These are phyloP conservation scores for Silurus lanzhouensis DNA, from an alignment of 2,797 vertebrate genomes.

Conservation along the genomic window DNA sequence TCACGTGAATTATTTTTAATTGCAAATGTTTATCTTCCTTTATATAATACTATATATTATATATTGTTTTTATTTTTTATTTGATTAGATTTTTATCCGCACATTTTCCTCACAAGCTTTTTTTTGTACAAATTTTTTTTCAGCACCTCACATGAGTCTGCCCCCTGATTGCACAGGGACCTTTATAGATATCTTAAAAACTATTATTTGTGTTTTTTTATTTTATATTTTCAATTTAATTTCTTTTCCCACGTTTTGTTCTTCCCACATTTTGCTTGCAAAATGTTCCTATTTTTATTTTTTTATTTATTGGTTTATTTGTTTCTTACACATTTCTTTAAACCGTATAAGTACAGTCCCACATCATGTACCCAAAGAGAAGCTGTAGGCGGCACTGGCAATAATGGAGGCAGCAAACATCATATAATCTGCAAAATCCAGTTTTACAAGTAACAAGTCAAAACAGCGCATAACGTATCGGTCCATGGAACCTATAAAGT, in stretches of 20 bases:
- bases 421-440: background rate
- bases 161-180: too few relatives aligned
- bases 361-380: background rate
- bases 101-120: too few relatives aligned
- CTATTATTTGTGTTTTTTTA: background rate
- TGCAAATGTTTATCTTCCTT: too few relatives aligned
- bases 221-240: background rate
- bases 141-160: too few relatives aligned
- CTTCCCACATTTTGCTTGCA: background rate
- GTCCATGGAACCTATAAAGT: background rate
- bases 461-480: background rate
- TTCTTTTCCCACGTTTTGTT: background rate
- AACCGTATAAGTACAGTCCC: background rate
- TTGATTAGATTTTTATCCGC: too few relatives aligned
- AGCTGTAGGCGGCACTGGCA: background rate
- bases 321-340: background rate
- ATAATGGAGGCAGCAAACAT: constrained; percentile 5
- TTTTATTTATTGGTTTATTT: background rate
- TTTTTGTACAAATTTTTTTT: too few relatives aligned
- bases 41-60: too few relatives aligned
- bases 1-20: too few relatives aligned
- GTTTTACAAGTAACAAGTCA: constrained; percentile 17
- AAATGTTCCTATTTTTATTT: background rate
- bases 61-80: too few relatives aligned
- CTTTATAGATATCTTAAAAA: too few relatives aligned